Evolutionary conservation across 1,140 invertebrate genomes (phyloP).

Genomic region (Lasioglossum baleicum): DNA sequence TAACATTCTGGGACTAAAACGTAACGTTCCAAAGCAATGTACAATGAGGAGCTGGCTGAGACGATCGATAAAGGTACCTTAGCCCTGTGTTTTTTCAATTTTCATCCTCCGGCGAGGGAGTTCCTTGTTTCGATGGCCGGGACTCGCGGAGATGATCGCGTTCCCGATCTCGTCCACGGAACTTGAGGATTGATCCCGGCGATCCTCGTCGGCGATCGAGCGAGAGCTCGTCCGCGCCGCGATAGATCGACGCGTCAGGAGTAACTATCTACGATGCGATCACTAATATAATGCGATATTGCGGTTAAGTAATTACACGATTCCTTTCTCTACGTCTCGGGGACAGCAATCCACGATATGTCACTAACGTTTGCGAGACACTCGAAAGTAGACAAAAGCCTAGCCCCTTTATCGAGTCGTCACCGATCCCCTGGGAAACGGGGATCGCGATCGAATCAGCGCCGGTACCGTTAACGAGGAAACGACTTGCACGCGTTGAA

Average conservation of each 20-base stretch:
- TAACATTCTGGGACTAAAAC: constrained; percentile 73
- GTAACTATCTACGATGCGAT: constrained; percentile 34
- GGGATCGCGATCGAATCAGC: constrained; percentile 24
- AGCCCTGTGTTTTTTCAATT: constrained; percentile 24
- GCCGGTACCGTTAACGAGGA: constrained; percentile 16
- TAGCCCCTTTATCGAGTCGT: constrained; percentile 54
- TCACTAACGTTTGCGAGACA: constrained; percentile 16
- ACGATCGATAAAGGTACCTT: constrained; percentile 61
- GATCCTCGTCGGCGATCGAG: background rate
- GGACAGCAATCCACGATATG: constrained; percentile 14
- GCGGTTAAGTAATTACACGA: constrained; percentile 27
- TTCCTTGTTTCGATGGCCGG: constrained; percentile 5
- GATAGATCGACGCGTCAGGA: constrained; percentile 5
- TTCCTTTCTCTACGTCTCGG: background rate
- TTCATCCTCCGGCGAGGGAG: constrained; percentile 24
- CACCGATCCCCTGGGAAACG: constrained; percentile 27
- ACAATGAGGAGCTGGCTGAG: constrained; percentile 56
- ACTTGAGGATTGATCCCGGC: constrained; percentile 4
- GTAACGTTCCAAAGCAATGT: constrained; percentile 65
- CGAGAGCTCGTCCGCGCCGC: background rate
- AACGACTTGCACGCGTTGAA: background rate
- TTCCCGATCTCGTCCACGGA: background rate
- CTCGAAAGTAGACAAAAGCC: constrained; percentile 7
- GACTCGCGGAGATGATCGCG: constrained; percentile 26
- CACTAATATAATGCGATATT: constrained; percentile 36